Conservation (phyloP, 2,113 vertebrate species). For the Felis catus region F.catus_Fca126_mat1.0 CM031428.1:32719501-32720000, state of each 20-base stretch:
- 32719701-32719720: conserved; percentile 53
- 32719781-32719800: background rate
- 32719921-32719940: conserved; percentile 32
- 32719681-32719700: conserved; percentile 24
- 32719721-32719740: conserved; percentile 1
- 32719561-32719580: conserved; percentile 68
- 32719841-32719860: conserved; percentile 2
- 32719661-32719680: conserved; percentile 31
- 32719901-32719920: conserved; percentile 20
- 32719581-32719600: conserved; percentile 52
- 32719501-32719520: conserved; percentile 56
- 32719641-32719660: conserved; percentile 46
- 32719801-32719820: background rate
- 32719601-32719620: background rate
- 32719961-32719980: background rate
- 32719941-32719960: background rate
- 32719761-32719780: conserved; percentile 51
- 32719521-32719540: conserved; percentile 62
- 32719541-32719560: conserved; percentile 67
- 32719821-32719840: background rate
- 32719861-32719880: conserved; percentile 45
- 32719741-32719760: conserved; percentile 64
- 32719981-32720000: conserved; percentile 36
- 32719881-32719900: conserved; percentile 23
- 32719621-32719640: conserved; percentile 62